These are phyloP conservation scores for Spongilla lacustris DNA, from an alignment of 37 sponge, comb jelly and placozoan genomes.

Conservation along the genomic window DNA sequence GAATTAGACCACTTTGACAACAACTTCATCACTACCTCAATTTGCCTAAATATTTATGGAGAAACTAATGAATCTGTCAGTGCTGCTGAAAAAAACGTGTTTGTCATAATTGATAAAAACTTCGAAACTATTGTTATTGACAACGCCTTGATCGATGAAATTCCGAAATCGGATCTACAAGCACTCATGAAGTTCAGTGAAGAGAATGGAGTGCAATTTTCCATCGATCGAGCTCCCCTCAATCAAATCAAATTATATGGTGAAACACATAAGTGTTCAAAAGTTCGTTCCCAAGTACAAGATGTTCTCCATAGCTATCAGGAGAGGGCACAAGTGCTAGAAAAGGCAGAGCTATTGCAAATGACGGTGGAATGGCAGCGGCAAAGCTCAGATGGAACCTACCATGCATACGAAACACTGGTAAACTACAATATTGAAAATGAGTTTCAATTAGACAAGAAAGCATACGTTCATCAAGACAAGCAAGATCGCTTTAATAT, in stretches of 20 bases:
- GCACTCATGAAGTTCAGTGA: neutral
- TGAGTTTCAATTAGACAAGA: constrained; percentile 11
- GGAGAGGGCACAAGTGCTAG: neutral
- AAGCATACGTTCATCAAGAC: neutral
- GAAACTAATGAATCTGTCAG: neutral
- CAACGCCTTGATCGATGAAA: neutral
- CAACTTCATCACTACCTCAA: no score
- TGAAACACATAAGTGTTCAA: neutral
- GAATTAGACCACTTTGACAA: no score
- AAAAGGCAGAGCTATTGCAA: neutral
- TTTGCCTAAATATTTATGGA: constrained; percentile 13
- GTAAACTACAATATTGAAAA: constrained; percentile 25
- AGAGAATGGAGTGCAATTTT: constrained; percentile 5
- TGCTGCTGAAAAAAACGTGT: constrained; percentile 7
- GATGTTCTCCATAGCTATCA: neutral
- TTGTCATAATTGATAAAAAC: neutral
- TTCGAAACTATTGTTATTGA: constrained; percentile 11
- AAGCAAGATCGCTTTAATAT: constrained; percentile 6
- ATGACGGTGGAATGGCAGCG: constrained; percentile 6
- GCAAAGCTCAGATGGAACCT: neutral
- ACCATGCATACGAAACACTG: constrained; percentile 7
- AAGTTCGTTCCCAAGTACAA: neutral
- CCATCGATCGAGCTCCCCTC: constrained; percentile 9
- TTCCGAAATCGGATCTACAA: neutral
- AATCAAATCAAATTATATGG: constrained; percentile 3